These are phyloP conservation scores for Phengaris arion DNA, from an alignment of 2,888 invertebrate genomes.

Conservation along the genomic window DNA sequence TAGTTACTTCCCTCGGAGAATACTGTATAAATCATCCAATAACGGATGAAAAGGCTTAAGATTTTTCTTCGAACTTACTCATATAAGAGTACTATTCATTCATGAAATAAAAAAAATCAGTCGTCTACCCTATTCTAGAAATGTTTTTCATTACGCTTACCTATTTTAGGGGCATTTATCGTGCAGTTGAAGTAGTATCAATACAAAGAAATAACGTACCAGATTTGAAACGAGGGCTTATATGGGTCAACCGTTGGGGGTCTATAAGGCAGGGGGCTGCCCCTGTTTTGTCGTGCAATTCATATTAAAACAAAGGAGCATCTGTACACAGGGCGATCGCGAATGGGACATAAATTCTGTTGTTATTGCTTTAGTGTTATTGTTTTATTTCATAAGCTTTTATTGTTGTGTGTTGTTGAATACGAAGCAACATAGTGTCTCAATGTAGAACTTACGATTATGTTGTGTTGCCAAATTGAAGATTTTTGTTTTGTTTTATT, in stretches of 20 bases:
- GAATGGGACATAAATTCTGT: background rate
- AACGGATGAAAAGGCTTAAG: too few relatives aligned
- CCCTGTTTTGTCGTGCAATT: background rate
- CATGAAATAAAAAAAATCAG: too few relatives aligned
- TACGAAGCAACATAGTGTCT: background rate
- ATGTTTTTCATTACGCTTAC: too few relatives aligned
- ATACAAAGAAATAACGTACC: background rate
- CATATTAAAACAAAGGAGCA: background rate
- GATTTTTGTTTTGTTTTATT: background rate
- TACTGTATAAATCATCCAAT: too few relatives aligned
- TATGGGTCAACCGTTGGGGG: background rate
- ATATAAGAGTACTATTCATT: too few relatives aligned
- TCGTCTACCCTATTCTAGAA: too few relatives aligned
- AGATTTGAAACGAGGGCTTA: background rate
- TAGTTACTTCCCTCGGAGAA: too few relatives aligned
- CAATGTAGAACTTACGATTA: background rate
- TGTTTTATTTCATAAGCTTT: conserved; percentile 16
- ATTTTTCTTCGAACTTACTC: too few relatives aligned
- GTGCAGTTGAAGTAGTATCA: background rate
- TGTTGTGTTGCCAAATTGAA: background rate
- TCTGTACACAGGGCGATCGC: background rate
- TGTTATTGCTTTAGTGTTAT: conserved; percentile 10
- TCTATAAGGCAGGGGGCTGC: background rate
- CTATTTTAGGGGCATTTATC: too few relatives aligned
- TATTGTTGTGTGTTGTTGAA: background rate